Evolutionary conservation across 2,888 invertebrate species (phyloP), one percentile per base, ranked within the genome.

Genomic region (Tenthredo mesomela): DNA sequence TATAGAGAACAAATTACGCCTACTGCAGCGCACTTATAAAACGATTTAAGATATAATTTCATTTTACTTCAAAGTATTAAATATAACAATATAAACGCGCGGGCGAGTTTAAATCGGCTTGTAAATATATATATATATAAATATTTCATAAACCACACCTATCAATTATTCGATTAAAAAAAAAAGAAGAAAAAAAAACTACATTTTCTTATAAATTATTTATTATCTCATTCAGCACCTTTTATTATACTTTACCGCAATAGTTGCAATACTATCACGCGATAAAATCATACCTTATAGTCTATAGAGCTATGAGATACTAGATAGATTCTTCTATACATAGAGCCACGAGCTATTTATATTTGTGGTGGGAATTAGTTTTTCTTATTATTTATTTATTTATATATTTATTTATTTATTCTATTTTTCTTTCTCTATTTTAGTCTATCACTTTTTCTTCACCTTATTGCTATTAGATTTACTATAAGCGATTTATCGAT

Each of bases 311-410:
- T 61, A 10, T 61, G 25, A 12, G 10, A 61, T 61, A 10, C 25
- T 12, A 12, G 10, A 61, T 61, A 25, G 61, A 61, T 61, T 25
- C 21, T 21, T 12, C 10, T 29, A 2, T 29, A n/a, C n/a, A n/a
- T n/a, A n/a, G n/a, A 21, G 61, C 5, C 61, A 21, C 25, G 12
- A 54, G 18, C 33, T 33, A 70, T 37, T 37, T 70, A 40, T 33
- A 70, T 37, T 37, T 70, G 70, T 40, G 47, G 47, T 75, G 75
- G 75, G 47, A 75, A 75, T 47, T 21, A 29, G 75, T 50, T 75
- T 75, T 15, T 21, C 37, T 25, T n/a, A 12, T 61, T 25, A 61
- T 61, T 61, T 7, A 25, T 75, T 47, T 50, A 18, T 75, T 7
- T n/a, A n/a, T n/a, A n/a, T n/a, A n/a, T 29, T 61, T 25, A 61